Percentiles rank a stretch among this genome's conserved stretches.
phyloP scores from a whole-genome alignment of 2,797 vertebrate species.

The Pantherophis vulpinus region DNA sequence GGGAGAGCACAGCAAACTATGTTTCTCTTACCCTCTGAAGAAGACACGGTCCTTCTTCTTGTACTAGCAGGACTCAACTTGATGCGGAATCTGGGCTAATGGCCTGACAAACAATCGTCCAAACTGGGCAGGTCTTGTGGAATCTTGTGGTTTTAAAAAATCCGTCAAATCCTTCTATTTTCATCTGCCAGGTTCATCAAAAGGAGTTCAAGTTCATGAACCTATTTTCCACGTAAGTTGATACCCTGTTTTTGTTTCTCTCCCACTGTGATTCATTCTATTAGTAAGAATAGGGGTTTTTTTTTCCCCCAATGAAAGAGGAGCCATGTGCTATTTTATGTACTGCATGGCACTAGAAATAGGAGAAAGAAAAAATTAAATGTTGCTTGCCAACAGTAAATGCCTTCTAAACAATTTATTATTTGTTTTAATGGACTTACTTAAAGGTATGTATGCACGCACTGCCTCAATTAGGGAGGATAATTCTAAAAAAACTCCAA shows the following conservation, averaged over 20 bases:
- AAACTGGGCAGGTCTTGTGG: conserved; percentile 32
- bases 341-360: conserved; percentile 10
- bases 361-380: conserved; percentile 31
- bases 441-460: background rate
- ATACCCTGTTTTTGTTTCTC: background rate
- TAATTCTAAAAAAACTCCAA: background rate
- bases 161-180: conserved; percentile 34
- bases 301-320: conserved; percentile 38
- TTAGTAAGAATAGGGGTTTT: conserved; percentile 25
- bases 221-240: conserved; percentile 36
- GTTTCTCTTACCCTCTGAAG: conserved; percentile 41
- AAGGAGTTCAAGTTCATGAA: conserved; percentile 37
- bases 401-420: conserved; percentile 11
- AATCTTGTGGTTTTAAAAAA: conserved; percentile 49
- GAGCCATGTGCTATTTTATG: conserved; percentile 43
- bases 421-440: conserved; percentile 22
- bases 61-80: conserved; percentile 18
- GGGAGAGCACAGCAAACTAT: conserved; percentile 9
- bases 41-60: conserved; percentile 32
- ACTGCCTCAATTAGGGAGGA: background rate
- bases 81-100: conserved; percentile 39
- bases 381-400: conserved; percentile 2
- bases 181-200: conserved; percentile 37
- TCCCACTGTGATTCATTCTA: conserved; percentile 37
- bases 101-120: conserved; percentile 25